Base-by-base conservation (phyloP, 2,113 vertebrate genomes). In the Mormyrus lacerda region DNA sequence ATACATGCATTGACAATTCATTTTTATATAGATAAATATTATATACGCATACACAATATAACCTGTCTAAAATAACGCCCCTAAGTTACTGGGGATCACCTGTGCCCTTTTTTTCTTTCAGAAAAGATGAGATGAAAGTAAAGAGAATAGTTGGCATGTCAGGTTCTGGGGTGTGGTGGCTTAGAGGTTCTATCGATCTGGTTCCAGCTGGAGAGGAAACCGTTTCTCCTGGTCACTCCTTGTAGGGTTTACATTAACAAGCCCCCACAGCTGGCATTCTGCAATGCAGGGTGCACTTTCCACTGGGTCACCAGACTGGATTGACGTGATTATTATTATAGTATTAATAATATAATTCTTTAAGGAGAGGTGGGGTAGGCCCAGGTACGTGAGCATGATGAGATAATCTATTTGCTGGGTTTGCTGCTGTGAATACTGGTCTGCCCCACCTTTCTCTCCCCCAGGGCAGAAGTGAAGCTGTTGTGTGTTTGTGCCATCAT, bases 11-110 rank as follows among this genome's bases (percentile, higher is more conserved):
- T 87, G 85, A 53, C 85, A 53, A 53, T 53, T 87, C 27, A 51
- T 48, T 87, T 87, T 53, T 87, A 84, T 87, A 53, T 87, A 86
- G 83, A 48, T 85, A 55, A 55, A 50, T 85, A 27, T 76, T 39
- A 79, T 42, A 35, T 79, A 42, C 6, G n/a, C 61, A 69, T 31
- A 69, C 73, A 79, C 73, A 42, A 42, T 85, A n/a, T 85, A 48
- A 48, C 45, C 44, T 85, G 47, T 85, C 44, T 85, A 85, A 47
- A 47, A n/a, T 47, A 85, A 48, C 50, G 45, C 21, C 83, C 83
- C 47, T n/a, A 85, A 85, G 24, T 85, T 48, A n/a, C 83, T 85
- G 83, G 83, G 82, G 83, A 3, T 48, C 44, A 85, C 45, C 83
- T 50, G n/a, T 50, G 47, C 24, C 47, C 83, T 85, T 85, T 50